Percentiles rank a stretch among this genome's conserved stretches.
Conservation (phyloP, 2,113 vertebrate genomes). For the Henicopernis longicauda region DNA sequence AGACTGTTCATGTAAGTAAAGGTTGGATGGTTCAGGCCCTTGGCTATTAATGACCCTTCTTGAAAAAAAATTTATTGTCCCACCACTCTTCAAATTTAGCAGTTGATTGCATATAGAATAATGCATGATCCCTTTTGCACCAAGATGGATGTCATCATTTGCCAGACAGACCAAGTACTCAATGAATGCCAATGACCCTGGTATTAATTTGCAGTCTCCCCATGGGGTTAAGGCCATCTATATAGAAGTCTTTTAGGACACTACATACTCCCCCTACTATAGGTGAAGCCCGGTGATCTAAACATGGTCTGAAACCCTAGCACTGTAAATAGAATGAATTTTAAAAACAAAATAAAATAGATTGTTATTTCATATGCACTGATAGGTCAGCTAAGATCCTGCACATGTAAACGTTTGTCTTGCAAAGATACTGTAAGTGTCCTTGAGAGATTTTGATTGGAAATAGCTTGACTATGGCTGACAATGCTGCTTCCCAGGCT, state of each 20-base stretch:
- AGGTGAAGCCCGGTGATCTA: neutral
- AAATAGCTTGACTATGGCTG: neutral
- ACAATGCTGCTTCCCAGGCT: neutral
- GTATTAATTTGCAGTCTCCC: neutral
- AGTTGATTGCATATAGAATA: constrained; percentile 38
- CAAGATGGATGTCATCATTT: constrained; percentile 23
- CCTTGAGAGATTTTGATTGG: neutral
- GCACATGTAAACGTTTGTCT: neutral
- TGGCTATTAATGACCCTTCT: neutral
- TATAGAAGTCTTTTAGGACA: neutral
- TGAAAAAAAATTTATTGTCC: neutral
- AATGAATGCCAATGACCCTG: constrained; percentile 25
- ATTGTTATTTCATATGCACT: neutral
- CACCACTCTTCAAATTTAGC: constrained; percentile 33
- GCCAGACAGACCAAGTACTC: neutral
- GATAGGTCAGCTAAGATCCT: neutral
- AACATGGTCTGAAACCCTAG: neutral
- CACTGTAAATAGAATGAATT: neutral
- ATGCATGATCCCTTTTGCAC: constrained; percentile 21
- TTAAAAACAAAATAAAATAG: neutral
- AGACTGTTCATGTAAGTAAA: neutral
- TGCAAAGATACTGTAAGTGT: neutral
- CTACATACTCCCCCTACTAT: neutral
- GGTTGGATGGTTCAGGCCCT: neutral
- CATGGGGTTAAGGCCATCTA: neutral